These are phyloP conservation scores for Eilema caniola DNA, from an alignment of 2,888 invertebrate genomes.

Conservation along the genomic window DNA sequence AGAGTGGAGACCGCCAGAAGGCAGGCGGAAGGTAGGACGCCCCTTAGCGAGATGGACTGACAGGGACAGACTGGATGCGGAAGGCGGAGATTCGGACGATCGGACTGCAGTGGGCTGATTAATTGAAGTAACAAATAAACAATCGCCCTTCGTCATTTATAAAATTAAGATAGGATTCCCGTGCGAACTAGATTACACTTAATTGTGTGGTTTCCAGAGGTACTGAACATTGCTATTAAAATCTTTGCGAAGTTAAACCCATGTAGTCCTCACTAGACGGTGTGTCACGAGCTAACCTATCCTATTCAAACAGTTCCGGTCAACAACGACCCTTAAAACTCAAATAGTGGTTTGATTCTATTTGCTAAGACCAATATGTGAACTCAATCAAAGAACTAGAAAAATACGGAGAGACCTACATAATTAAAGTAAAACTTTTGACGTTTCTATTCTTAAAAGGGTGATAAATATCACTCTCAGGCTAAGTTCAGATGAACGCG, in stretches of 20 bases:
- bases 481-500: too few relatives aligned
- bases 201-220: background rate
- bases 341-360: constrained; percentile 17
- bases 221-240: background rate
- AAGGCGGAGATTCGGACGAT: too few relatives aligned
- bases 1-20: too few relatives aligned
- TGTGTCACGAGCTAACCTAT: constrained; percentile 38
- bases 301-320: constrained; percentile 38
- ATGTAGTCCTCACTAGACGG: background rate
- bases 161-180: background rate
- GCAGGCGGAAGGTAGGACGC: too few relatives aligned
- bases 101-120: too few relatives aligned
- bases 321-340: constrained; percentile 19
- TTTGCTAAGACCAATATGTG: constrained; percentile 8
- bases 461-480: too few relatives aligned
- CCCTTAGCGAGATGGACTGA: too few relatives aligned
- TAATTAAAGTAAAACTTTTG: background rate
- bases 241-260: too few relatives aligned
- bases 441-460: background rate
- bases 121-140: too few relatives aligned
- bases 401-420: background rate
- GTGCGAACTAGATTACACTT: background rate
- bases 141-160: background rate
- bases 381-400: constrained; percentile 3
- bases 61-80: too few relatives aligned